Evolutionary conservation across 1,140 invertebrate genomes (phyloP).

Genomic region (Eriosoma lanigerum): DNA sequence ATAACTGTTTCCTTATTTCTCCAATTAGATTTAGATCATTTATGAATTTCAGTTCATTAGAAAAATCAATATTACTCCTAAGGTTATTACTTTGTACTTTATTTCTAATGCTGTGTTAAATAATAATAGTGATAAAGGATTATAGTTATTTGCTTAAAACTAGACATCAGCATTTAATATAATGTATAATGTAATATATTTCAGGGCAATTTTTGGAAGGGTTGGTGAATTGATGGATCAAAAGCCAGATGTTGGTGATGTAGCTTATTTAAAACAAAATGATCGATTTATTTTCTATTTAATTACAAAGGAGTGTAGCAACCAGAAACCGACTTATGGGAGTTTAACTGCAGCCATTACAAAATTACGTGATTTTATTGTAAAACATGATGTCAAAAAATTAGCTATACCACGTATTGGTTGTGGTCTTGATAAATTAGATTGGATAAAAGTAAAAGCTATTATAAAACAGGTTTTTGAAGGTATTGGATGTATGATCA

Average conservation of each 20-base stretch:
- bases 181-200: background rate
- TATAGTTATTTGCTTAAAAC: no score
- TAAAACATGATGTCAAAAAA: constrained; percentile 59
- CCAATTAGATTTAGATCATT: no score
- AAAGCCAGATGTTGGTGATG: constrained; percentile 61
- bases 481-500: background rate
- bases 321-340: constrained; percentile 58
- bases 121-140: no score
- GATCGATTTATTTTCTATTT: constrained; percentile 65
- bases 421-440: constrained; percentile 66
- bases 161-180: no score
- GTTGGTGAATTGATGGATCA: constrained; percentile 59
- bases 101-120: no score
- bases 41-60: no score
- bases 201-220: constrained; percentile 56
- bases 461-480: constrained; percentile 10
- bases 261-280: constrained; percentile 61
- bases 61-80: no score
- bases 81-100: no score
- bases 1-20: no score
- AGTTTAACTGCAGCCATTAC: constrained; percentile 56
- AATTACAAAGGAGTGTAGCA: constrained; percentile 59
- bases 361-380: constrained; percentile 57
- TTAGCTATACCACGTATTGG: constrained; percentile 67
- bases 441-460: constrained; percentile 63